Percentiles rank a stretch among this genome's conserved stretches.
Evolutionary conservation across 2,797 vertebrate genomes (phyloP).

Genomic region (Capromys pilorides): DNA sequence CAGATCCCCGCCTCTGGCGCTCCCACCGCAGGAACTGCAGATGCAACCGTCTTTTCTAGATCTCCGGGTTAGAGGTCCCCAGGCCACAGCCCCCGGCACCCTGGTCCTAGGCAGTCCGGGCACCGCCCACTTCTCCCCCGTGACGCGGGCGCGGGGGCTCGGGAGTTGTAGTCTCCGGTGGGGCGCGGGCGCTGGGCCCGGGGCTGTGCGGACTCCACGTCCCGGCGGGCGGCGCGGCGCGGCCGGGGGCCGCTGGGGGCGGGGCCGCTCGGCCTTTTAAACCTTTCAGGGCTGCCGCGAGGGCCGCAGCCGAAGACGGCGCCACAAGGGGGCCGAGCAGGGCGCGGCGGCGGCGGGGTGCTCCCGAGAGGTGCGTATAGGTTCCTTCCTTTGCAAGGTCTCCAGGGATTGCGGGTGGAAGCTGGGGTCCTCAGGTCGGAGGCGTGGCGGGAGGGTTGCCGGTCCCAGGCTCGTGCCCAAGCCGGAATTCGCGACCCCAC

Average conservation of each 20-base stretch:
- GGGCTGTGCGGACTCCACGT: conserved; percentile 70
- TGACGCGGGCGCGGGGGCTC: conserved; percentile 50
- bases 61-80: not conserved
- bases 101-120: not conserved
- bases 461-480: not conserved
- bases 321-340: conserved; percentile 61
- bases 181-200: not conserved
- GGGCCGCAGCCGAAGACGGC: conserved; percentile 60
- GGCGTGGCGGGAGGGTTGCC: not conserved
- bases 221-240: conserved; percentile 70
- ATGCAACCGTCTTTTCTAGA: fast-evolving
- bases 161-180: conserved; percentile 79
- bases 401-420: not conserved
- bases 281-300: conserved; percentile 71
- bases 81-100: not conserved
- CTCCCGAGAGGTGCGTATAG: conserved; percentile 68
- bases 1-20: not conserved
- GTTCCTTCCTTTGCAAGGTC: not conserved
- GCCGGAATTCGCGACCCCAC: not conserved
- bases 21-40: not conserved
- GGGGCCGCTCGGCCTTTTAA: conserved; percentile 80
- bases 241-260: conserved; percentile 66
- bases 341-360: not conserved
- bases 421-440: not conserved
- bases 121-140: conserved; percentile 29